Evolutionary conservation across 2,888 invertebrate species (phyloP), one percentile per base, ranked within the genome.

Genomic region (Sarcophaga caerulescens): DNA sequence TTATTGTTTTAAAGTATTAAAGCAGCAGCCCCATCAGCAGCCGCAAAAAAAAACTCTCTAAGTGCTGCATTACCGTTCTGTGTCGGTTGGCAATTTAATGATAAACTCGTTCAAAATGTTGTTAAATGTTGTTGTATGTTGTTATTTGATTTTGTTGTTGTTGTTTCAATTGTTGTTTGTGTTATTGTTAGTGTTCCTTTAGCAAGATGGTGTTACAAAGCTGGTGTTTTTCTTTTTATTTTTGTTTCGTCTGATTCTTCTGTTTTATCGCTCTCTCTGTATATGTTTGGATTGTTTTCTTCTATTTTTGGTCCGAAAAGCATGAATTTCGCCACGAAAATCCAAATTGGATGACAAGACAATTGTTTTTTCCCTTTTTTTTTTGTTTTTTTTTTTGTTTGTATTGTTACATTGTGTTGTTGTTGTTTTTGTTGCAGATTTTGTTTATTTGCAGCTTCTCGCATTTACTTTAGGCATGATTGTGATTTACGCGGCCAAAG

Each of bases 61-160:
- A 80, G 66, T 80, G 80, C 73, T 76, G 63, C 60, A 52, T 69
- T 74, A 19, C 52, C 35, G 1, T 59, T 73, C 74, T 75, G 14
- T 76, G 23, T 21, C 63, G 73, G 68, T 81, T 84, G 79, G 81
- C 84, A 84, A 81, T 86, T 86, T 86, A 86, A 86, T 86, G 86
- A 86, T 86, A 84, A 86, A 86, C 84, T 84, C 84, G 86, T 86
- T 78, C 78, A 81, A 84, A 86, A 86, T 84, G 81, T 86, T 86
- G 84, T 84, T 80, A 82, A 80, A 69, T 82, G 84, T 75, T 85
- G 52, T 81, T 71, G 73, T 78, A 68, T 78, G 47, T 73, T 47
- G 44, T 63, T 66, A 45, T 25, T 74, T 74, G 10, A 10, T 35
- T 35, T 35, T 35, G 35, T 35, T 35, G 8, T 11, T 66, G 66